A percentile compares a stretch with the other conserved stretches of the same genome.
These are phyloP conservation scores for Toxotes lorentzi DNA, from an alignment of 2,797 vertebrate species.

Conservation along the genomic window DNA sequence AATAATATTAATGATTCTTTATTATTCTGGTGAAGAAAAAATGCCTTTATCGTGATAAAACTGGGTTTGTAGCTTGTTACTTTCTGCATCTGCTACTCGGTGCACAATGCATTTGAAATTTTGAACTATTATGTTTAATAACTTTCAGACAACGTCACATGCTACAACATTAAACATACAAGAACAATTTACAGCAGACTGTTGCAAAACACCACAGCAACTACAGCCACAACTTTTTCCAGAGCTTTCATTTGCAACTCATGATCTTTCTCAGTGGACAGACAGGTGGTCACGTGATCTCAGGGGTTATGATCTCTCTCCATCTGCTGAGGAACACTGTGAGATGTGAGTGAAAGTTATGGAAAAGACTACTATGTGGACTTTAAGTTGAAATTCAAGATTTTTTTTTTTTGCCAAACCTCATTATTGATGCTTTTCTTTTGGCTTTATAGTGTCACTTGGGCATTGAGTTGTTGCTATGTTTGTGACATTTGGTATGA, in stretches of 20 bases:
- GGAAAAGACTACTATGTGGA: not conserved
- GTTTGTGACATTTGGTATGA: constrained; percentile 1
- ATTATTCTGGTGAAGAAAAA: too few relatives aligned
- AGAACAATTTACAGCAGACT: not conserved
- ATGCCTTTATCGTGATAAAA: not conserved
- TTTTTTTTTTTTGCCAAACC: not conserved
- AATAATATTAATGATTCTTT: too few relatives aligned
- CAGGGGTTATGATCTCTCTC: not conserved
- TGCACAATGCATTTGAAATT: not conserved
- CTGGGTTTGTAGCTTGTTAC: not conserved
- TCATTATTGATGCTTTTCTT: constrained; percentile 5
- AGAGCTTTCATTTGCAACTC: constrained; percentile 1
- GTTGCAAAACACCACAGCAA: not conserved
- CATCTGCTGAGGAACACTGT: not conserved
- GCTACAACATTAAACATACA: not conserved
- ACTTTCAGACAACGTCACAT: too few relatives aligned
- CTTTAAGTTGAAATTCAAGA: not conserved
- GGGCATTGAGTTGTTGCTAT: not conserved
- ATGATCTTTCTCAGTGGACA: not conserved
- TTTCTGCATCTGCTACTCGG: not conserved
- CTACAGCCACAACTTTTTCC: not conserved
- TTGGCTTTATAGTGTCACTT: not conserved
- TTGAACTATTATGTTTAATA: not conserved
- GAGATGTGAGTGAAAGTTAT: not conserved
- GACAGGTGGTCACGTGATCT: not conserved